These are phyloP conservation scores for Coenobita brevimanus DNA, from an alignment of 1,140 invertebrate species.

Conservation along the genomic window DNA sequence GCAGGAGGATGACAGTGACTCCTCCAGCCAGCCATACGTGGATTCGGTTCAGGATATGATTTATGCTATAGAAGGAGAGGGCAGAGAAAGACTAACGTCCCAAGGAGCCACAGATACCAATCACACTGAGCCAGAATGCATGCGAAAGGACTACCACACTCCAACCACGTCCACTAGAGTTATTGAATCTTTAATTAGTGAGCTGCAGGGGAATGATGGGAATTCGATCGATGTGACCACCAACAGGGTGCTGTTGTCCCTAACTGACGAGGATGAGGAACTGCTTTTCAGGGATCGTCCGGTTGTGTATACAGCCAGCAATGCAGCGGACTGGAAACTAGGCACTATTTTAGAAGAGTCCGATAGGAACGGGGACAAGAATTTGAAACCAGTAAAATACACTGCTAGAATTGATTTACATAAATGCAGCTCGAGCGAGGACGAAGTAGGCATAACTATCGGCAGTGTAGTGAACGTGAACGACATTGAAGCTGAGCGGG, in stretches of 20 bases:
- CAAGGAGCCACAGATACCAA: too few species aligned
- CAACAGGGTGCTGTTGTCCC: not conserved
- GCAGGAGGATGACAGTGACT: conserved; percentile 19
- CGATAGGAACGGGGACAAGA: not conserved
- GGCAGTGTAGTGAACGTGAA: conserved; percentile 49
- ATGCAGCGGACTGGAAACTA: conserved; percentile 47
- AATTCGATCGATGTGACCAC: not conserved
- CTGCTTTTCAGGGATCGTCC: not conserved
- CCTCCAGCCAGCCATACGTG: conserved; percentile 34
- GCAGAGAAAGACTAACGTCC: not conserved
- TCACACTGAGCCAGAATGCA: not conserved
- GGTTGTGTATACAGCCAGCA: conserved; percentile 46
- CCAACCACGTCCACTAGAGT: conserved; percentile 21
- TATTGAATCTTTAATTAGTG: conserved; percentile 33
- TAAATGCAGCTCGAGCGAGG: conserved; percentile 39
- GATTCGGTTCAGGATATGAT: conserved; percentile 2
- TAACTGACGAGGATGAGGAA: conserved; percentile 26
- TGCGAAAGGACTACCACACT: not conserved
- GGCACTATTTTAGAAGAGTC: conserved; percentile 43
- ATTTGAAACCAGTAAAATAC: not conserved
- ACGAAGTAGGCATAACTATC: conserved; percentile 40
- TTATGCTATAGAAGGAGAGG: not conserved
- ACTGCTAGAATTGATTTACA: not conserved
- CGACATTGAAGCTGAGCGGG: conserved; percentile 51
- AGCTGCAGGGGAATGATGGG: conserved; percentile 20